Evolutionary conservation across 2,888 invertebrate species (phyloP).

Genomic region (Drosophila cognata): DNA sequence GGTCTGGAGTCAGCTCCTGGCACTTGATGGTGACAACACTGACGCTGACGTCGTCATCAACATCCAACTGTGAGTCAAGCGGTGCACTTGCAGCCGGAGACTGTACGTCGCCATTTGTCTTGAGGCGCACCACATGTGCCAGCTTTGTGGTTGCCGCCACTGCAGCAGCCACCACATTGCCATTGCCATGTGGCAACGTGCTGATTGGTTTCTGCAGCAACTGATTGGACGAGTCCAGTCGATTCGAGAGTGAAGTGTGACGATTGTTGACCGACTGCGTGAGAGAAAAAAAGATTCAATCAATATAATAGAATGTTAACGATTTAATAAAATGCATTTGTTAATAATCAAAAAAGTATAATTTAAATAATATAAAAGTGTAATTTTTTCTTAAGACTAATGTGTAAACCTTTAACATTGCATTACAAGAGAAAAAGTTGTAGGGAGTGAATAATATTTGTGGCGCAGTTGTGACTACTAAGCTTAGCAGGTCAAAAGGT

Average conservation of each 20-base stretch:
- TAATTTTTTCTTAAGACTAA: neutral
- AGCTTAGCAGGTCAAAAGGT: neutral
- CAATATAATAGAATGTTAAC: neutral
- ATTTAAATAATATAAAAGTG: neutral
- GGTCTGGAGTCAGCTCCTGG: slow-evolving; percentile 45
- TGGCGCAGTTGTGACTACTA: neutral
- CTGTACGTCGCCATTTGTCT: slow-evolving; percentile 50
- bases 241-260: slow-evolving; percentile 82
- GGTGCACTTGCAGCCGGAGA: slow-evolving; percentile 41
- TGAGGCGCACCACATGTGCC: slow-evolving; percentile 67
- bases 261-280: slow-evolving; percentile 82
- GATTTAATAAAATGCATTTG: neutral
- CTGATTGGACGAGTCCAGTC: slow-evolving; percentile 81
- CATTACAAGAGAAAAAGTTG: neutral
- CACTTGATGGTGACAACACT: slow-evolving; percentile 66
- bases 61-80: slow-evolving; percentile 42
- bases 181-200: slow-evolving; percentile 61
- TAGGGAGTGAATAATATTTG: neutral
- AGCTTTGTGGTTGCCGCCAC: slow-evolving; percentile 69
- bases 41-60: slow-evolving; percentile 56
- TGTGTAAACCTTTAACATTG: neutral
- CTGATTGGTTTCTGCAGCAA: slow-evolving; percentile 74
- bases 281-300: neutral
- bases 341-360: neutral
- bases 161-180: slow-evolving; percentile 62